Base-by-base conservation (phyloP, 2,797 vertebrate species). In the Amblyopsis hoosieri region DNA sequence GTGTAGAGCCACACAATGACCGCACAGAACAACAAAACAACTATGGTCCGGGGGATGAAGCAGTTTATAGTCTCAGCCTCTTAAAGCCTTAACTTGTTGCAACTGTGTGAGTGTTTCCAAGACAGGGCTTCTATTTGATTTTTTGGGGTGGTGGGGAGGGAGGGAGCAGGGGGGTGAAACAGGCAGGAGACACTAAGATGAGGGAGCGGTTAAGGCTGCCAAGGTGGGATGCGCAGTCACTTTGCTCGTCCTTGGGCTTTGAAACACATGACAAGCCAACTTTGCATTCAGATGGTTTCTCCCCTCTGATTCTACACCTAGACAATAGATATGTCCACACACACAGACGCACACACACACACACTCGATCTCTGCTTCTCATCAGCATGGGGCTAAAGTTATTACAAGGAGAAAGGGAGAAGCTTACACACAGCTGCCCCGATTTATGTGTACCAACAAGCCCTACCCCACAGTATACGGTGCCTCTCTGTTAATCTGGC, bases 201-300 rank as follows among this genome's bases (percentile, higher is more conserved):
- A 74, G 65, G 70, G 48, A 14, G 48, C 48, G 74, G 68, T 76
- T 80, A 57, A 60, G 63, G 76, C 85, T 72, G 80, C 81, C 79
- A 88, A 71, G 63, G 31, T 74, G 70, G 84, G 83, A 87, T 81
- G 86, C 74, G 67, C 74, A 85, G 81, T 74, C 57, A 3, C 74
- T 85, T 82, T 89, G 87, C 88, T 89, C 82, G 87, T 87, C 82
- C 80, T 85, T 83, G 88, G 82, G 88, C 90, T 87, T 80, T 85
- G 85, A 89, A 87, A 86, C 76, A 80, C 83, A 84, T 80, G 78
- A 86, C 75, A 78, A 84, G 76, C 68, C 79, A 86, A 81, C 81
- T 86, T 80, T 85, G 81, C 72, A 86, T 86, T 86, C 71, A 85
- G 37, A 74, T 67, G 23, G 68, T 60, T 80, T 33, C 13, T 46